A percentile compares a stretch with the other conserved stretches of the same genome.
These are phyloP conservation scores for Crotalus horridus DNA, from an alignment of 2,113 vertebrate species.

Conservation along the genomic window DNA sequence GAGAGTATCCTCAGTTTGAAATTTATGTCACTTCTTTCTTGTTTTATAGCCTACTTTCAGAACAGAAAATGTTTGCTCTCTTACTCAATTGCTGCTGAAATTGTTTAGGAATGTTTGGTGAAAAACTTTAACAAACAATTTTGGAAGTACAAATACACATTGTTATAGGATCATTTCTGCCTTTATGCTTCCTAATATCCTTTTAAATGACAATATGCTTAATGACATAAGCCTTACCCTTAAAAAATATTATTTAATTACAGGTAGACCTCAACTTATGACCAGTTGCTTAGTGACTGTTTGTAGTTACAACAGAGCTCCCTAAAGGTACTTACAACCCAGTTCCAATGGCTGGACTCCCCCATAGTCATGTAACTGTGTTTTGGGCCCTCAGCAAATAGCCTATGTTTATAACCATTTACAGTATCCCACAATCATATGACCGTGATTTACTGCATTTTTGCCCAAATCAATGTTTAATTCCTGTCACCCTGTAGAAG, in stretches of 20 bases:
- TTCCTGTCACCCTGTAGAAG: neutral
- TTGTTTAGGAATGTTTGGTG: neutral
- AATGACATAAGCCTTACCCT: neutral
- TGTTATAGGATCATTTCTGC: neutral
- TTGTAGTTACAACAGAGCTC: neutral
- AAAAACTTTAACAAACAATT: neutral
- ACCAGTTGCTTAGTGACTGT: neutral
- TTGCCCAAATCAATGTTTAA: neutral
- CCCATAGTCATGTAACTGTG: neutral
- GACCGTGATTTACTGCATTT: neutral
- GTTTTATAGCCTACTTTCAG: neutral
- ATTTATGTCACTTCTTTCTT: neutral
- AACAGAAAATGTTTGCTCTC: neutral
- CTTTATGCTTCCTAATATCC: neutral
- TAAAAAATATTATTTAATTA: neutral
- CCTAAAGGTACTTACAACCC: neutral
- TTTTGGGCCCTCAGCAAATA: neutral
- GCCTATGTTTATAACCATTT: neutral
- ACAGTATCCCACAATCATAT: neutral
- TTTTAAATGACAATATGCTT: neutral
- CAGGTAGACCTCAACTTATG: neutral
- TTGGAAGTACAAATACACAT: neutral
- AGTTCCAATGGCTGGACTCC: neutral
- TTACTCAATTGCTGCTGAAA: neutral
- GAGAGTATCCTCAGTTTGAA: neutral